Percentiles rank a stretch among this genome's conserved stretches.
Conservation (phyloP, 2,888 invertebrate genomes). For the Drosophila prolongata region DNA sequence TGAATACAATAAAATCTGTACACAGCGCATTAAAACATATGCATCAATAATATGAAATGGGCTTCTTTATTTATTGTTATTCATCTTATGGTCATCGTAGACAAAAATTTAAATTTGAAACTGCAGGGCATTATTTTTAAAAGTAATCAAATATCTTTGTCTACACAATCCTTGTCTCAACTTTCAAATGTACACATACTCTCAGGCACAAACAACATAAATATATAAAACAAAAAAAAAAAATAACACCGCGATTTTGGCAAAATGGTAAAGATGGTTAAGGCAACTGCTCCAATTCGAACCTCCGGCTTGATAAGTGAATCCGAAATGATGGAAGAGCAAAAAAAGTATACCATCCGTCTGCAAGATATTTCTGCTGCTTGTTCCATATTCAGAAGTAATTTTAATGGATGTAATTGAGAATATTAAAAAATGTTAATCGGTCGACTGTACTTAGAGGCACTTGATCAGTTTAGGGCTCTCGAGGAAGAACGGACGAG, state of each 20-base stretch:
- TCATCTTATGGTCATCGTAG: too few species aligned
- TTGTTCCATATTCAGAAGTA: constrained; percentile 52
- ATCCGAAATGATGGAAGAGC: constrained; percentile 57
- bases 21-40: too few species aligned
- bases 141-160: not conserved
- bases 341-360: constrained; percentile 48
- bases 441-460: constrained; percentile 33
- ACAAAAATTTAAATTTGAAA: too few species aligned
- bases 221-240: not conserved
- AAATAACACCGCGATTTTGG: not conserved
- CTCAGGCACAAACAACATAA: not conserved
- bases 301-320: constrained; percentile 48
- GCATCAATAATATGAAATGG: too few species aligned
- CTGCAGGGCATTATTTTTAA: too few species aligned
- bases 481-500: constrained; percentile 15
- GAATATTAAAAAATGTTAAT: not conserved
- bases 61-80: too few species aligned
- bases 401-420: not conserved
- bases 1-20: not conserved
- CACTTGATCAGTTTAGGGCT: constrained; percentile 22
- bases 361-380: constrained; percentile 60
- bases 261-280: not conserved
- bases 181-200: constrained; percentile 1
- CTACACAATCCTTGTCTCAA: constrained; percentile 1
- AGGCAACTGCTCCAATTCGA: not conserved